Evolutionary conservation across 1,140 invertebrate species (phyloP), one percentile per base, ranked within the genome.

Genomic region (Cyrtorhinus lividipennis): DNA sequence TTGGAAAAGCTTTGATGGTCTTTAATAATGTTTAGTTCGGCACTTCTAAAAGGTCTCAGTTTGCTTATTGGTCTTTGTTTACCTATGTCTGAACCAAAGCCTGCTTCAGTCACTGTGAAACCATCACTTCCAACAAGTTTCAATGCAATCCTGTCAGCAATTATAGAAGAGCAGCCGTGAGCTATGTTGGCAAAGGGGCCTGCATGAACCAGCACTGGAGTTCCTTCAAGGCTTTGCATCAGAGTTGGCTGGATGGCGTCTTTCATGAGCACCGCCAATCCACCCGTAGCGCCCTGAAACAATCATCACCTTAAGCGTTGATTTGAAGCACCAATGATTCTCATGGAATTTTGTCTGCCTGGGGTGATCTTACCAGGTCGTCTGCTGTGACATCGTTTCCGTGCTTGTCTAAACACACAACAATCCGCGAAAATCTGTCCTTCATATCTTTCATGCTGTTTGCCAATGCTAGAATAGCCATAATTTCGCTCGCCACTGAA

Each of bases 121-220:
- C 97, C 97, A 59, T 92, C 77, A 64, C 83, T 76, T 20, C 93
- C 93, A 22, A 98, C 95, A 26, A 99, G 77, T 76, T 98, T 98
- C 22, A 98, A 77, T 13, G 88, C 96, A 65, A 99, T 84, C 70
- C 87, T 84, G 71, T 99, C 96, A 15, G 92, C 95, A 18, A 99
- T 76, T 64, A 98, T 91, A 3, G 95, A 98, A 2, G 92, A 96
- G 72, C 93, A 95, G 25, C 95, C 95, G 78, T 98, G 95, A 0
- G 95, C 95, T 71, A 98, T 98, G 74, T 99, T 99, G 20, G 96
- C 95, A 79, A 99, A 99, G 1, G 96, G 96, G 24, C 94, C 94
- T 10, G 93, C 85, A 76, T 98, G 95, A 0, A 99, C 93, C 67
- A 99, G 81, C 3, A 97, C 91, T 0, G 92, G 92, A 0, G 90